Evolutionary conservation across 1,140 invertebrate genomes (phyloP).

Genomic region (Ips typographus): DNA sequence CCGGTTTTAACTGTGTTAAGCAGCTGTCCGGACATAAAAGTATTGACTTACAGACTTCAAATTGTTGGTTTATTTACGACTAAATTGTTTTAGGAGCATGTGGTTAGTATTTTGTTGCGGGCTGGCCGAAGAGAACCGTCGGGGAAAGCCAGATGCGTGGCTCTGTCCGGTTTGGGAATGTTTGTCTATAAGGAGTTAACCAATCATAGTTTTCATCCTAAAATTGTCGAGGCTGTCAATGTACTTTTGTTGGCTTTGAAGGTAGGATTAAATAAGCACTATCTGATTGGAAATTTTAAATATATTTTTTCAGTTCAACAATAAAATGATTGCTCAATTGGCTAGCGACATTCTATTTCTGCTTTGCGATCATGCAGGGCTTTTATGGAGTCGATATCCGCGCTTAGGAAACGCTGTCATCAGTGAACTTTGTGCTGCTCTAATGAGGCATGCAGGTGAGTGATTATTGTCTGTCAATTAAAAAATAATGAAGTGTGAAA

Average conservation of each 20-base stretch:
- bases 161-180: conserved; percentile 84
- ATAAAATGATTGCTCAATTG: conserved; percentile 82
- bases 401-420: conserved; percentile 72
- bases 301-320: conserved; percentile 69
- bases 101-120: conserved; percentile 82
- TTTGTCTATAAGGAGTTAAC: conserved; percentile 78
- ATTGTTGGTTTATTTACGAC: conserved; percentile 34
- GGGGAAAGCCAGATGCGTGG: conserved; percentile 85
- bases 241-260: conserved; percentile 87
- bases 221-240: conserved; percentile 79
- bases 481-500: no score
- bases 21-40: conserved; percentile 77
- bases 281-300: neutral
- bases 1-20: conserved; percentile 67
- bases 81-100: conserved; percentile 70
- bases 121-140: conserved; percentile 86
- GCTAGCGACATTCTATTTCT: conserved; percentile 82
- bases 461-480: no score
- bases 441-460: conserved; percentile 46
- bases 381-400: conserved; percentile 74
- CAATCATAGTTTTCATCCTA: conserved; percentile 66
- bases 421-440: conserved; percentile 59
- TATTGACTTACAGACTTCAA: conserved; percentile 49
- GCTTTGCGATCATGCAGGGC: conserved; percentile 76
- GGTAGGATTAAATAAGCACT: conserved; percentile 46